These are phyloP conservation scores for Pantelozetes paolii DNA, from an alignment of 2,888 invertebrate genomes.

Conservation along the genomic window DNA sequence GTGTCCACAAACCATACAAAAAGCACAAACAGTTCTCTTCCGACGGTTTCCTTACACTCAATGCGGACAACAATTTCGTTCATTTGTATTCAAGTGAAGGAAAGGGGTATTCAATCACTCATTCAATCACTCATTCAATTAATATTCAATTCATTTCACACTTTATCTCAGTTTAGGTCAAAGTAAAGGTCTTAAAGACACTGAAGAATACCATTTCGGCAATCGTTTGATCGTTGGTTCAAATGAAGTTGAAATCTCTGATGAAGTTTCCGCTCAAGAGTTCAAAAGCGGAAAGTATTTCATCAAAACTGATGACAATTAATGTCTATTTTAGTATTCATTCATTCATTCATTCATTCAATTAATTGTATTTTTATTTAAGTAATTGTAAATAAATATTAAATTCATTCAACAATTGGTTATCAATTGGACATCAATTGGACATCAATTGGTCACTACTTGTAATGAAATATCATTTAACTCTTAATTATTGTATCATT, in stretches of 20 bases:
- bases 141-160: not conserved
- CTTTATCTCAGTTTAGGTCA: not conserved
- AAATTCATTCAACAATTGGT: too few species aligned
- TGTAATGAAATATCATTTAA: too few species aligned
- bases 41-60: slow-evolving; percentile 34
- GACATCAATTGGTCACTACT: too few species aligned
- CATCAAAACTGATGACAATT: not conserved
- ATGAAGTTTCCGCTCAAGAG: not conserved
- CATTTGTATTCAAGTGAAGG: not conserved
- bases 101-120: not conserved
- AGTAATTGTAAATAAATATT: too few species aligned
- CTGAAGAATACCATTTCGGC: not conserved
- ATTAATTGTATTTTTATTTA: too few species aligned
- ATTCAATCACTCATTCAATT: too few species aligned
- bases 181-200: not conserved
- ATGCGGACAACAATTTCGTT: not conserved
- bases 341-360: too few species aligned
- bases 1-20: slow-evolving; percentile 37
- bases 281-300: not conserved
- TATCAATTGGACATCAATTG: too few species aligned
- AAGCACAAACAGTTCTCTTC: slow-evolving; percentile 33
- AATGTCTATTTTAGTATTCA: not conserved
- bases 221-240: not conserved
- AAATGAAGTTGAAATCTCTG: not conserved
- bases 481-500: too few species aligned